These are phyloP conservation scores for Lutraria rhynchaena DNA, from an alignment of 1,140 invertebrate genomes.

Conservation along the genomic window DNA sequence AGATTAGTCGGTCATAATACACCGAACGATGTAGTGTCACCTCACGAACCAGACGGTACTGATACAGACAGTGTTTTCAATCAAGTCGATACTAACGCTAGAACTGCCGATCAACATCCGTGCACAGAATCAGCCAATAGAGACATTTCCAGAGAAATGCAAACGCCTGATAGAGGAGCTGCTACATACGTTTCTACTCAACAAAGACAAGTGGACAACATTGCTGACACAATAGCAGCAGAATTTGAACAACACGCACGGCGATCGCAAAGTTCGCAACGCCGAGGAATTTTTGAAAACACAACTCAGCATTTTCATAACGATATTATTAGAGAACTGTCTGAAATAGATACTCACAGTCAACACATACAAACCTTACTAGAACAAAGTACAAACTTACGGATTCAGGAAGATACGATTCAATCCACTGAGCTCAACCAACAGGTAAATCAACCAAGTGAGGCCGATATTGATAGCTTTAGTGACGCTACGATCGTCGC, in stretches of 20 bases:
- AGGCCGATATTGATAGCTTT: no score
- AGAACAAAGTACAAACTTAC: not conserved
- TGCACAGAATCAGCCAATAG: no score
- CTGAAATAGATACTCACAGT: not conserved
- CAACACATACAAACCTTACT: not conserved
- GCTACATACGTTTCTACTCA: conserved; percentile 8
- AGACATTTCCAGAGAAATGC: no score
- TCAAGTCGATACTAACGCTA: no score
- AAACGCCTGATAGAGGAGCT: no score
- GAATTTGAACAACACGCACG: conserved; percentile 13
- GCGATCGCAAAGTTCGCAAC: not conserved
- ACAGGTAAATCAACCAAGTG: not conserved
- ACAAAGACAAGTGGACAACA: not conserved
- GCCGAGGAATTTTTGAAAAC: not conserved
- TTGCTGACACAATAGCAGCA: conserved; percentile 3
- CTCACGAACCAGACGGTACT: no score
- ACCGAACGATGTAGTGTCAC: no score
- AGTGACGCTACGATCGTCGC: no score
- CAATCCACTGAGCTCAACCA: not conserved
- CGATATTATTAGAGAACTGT: not conserved
- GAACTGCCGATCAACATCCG: no score
- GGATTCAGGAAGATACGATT: not conserved
- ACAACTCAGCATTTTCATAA: not conserved
- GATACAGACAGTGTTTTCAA: no score
- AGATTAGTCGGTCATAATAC: no score